phyloP scores from a whole-genome alignment of 2,797 vertebrate species.

The Catostomus latipinnis region DNA sequence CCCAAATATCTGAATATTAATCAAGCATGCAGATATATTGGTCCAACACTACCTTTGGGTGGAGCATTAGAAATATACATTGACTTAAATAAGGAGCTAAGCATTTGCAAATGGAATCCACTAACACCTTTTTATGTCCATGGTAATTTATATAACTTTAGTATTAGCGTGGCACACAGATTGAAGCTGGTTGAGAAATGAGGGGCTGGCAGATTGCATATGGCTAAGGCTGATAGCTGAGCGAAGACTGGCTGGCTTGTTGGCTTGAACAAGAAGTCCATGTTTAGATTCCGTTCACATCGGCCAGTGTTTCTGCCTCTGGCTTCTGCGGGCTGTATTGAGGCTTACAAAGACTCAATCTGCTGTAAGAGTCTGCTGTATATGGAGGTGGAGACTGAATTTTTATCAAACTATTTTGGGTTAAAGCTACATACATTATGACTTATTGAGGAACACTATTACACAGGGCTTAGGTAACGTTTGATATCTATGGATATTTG shows the following conservation, averaged over 20 bases:
- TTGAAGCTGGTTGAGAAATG: not conserved
- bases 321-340: constrained; percentile 53
- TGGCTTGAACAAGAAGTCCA: constrained; percentile 21
- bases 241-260: not conserved
- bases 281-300: constrained; percentile 47
- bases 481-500: constrained; percentile 12
- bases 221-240: constrained; percentile 18
- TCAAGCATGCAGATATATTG: not conserved
- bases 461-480: constrained; percentile 1
- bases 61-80: constrained; percentile 8
- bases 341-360: constrained; percentile 67
- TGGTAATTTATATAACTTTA: not conserved
- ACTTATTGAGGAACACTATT: constrained; percentile 8
- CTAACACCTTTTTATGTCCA: constrained; percentile 8
- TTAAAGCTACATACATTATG: constrained; percentile 38
- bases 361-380: constrained; percentile 67
- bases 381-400: constrained; percentile 58
- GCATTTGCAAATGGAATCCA: constrained; percentile 18
- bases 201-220: constrained; percentile 15
- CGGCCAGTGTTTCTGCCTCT: constrained; percentile 38
- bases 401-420: constrained; percentile 56
- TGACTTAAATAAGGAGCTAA: constrained; percentile 17
- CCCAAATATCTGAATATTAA: too few species aligned
- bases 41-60: not conserved
- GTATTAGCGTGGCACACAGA: not conserved